Percentiles rank a stretch among this genome's conserved stretches.
Evolutionary conservation across 2,888 invertebrate species (phyloP).

Genomic region (Tribolium freemani): DNA sequence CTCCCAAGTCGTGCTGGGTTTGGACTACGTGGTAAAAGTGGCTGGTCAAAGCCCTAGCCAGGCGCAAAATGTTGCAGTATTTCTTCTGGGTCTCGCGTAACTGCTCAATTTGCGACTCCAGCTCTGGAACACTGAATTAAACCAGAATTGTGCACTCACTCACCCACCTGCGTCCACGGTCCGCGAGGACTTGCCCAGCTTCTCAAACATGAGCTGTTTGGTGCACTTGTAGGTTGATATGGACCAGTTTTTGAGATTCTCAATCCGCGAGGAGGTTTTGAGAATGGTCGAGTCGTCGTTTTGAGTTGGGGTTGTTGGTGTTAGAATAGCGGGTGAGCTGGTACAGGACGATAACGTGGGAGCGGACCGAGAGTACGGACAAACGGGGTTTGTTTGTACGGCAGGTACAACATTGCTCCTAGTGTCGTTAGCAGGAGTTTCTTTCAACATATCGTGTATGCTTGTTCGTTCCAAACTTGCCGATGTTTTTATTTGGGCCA

Average conservation of each 20-base stretch:
- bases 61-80: constrained; percentile 88
- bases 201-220: constrained; percentile 95
- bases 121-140: constrained; percentile 71
- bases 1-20: constrained; percentile 89
- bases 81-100: constrained; percentile 95
- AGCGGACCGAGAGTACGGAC: constrained; percentile 79
- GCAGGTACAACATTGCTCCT: constrained; percentile 82
- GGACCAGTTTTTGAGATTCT: constrained; percentile 95
- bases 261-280: constrained; percentile 85
- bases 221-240: constrained; percentile 99
- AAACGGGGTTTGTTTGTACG: constrained; percentile 77
- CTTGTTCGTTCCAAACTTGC: constrained; percentile 73
- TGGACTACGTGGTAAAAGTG: constrained; percentile 91
- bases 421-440: constrained; percentile 83
- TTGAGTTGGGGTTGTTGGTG: constrained; percentile 69
- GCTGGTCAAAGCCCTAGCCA: constrained; percentile 87
- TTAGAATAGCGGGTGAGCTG: constrained; percentile 68
- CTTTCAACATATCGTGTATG: constrained; percentile 90
- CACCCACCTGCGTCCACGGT: constrained; percentile 85
- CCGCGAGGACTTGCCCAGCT: constrained; percentile 92
- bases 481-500: constrained; percentile 65
- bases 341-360: constrained; percentile 71
- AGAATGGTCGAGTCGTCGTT: constrained; percentile 75
- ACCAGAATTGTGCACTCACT: neutral
- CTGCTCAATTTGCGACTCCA: constrained; percentile 94